Evolutionary conservation across 2,113 vertebrate genomes (phyloP).

Genomic region (Anhinga rufa): DNA sequence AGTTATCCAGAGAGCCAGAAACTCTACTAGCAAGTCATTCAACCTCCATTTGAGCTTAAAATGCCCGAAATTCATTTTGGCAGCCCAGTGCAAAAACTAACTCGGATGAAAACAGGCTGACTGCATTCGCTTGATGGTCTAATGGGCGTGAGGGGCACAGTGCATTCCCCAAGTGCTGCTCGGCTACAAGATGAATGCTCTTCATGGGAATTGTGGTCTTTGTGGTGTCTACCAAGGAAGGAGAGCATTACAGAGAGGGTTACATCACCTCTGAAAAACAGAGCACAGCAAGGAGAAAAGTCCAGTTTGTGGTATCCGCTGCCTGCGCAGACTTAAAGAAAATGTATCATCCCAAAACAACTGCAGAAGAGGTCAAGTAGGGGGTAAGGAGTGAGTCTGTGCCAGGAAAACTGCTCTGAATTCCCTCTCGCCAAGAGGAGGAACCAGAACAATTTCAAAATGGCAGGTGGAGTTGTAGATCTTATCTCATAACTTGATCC

Average conservation of each 20-base stretch:
- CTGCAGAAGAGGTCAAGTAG: neutral
- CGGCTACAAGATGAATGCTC: neutral
- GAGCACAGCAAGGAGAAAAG: neutral
- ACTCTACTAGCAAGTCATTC: neutral
- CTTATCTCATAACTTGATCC: neutral
- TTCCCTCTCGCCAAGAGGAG: neutral
- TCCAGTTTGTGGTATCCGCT: neutral
- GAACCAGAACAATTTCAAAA: neutral
- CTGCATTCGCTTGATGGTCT: neutral
- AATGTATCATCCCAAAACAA: neutral
- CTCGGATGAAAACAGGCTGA: neutral
- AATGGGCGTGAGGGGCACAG: neutral
- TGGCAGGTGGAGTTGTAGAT: neutral
- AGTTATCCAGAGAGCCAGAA: neutral
- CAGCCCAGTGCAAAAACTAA: neutral
- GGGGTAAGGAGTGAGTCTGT: neutral
- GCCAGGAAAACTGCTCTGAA: neutral
- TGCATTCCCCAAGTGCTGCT: neutral
- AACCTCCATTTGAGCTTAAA: neutral
- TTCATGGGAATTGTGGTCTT: conserved; percentile 34
- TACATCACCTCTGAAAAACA: conserved; percentile 36
- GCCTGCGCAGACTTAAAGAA: neutral
- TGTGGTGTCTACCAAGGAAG: neutral
- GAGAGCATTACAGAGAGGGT: neutral
- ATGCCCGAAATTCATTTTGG: neutral